Evolutionary conservation across 2,113 vertebrate genomes (phyloP).

Genomic region (Sturnus vulgaris): DNA sequence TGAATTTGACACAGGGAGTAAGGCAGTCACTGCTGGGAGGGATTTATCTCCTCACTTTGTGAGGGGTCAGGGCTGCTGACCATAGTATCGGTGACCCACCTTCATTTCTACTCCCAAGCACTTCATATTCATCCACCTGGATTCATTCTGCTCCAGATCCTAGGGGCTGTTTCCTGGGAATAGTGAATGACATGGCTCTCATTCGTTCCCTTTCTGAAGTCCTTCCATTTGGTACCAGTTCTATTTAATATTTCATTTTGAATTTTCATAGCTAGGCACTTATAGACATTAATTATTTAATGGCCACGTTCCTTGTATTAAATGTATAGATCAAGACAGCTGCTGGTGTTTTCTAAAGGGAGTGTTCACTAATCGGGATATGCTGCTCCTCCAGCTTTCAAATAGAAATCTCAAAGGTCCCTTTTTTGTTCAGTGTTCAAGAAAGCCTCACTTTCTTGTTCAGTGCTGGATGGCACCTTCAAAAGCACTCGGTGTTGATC

Average conservation of each 20-base stretch:
- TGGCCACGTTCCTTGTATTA: neutral
- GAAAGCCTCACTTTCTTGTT: neutral
- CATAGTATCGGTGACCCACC: neutral
- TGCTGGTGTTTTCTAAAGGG: neutral
- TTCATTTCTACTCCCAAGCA: neutral
- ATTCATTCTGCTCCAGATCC: constrained; percentile 56
- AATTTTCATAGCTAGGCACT: constrained; percentile 63
- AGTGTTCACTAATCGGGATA: neutral
- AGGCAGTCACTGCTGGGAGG: neutral
- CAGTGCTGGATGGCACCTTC: neutral
- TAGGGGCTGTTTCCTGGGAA: constrained; percentile 35
- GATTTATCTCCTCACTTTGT: neutral
- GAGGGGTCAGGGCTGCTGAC: neutral
- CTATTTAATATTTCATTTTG: constrained; percentile 67
- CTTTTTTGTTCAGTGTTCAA: neutral
- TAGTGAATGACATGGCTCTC: neutral
- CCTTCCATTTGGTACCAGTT: constrained; percentile 14
- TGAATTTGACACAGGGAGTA: neutral
- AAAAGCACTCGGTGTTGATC: neutral
- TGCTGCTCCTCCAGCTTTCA: neutral
- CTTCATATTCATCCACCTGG: neutral
- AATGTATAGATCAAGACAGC: constrained; percentile 7
- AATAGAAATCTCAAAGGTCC: neutral
- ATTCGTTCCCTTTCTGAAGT: neutral
- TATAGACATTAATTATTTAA: constrained; percentile 65